Percentiles rank a stretch among this genome's conserved stretches.
Conservation (phyloP, 2,888 invertebrate genomes). For the Lymantria monacha region DNA sequence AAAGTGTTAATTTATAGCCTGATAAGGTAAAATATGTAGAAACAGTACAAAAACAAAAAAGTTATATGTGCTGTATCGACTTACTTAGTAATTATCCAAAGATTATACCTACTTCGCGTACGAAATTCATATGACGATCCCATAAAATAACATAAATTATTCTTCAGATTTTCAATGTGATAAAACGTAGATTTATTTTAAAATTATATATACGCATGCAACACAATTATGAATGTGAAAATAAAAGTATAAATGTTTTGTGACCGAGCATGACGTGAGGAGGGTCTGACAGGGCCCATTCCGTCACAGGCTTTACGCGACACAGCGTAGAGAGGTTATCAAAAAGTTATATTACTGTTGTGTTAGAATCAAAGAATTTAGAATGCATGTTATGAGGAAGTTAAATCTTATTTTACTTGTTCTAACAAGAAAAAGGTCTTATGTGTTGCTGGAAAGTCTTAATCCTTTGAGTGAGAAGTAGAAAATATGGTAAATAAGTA, state of each 20-base stretch:
- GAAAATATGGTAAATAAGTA: too few species aligned
- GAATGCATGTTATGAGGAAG: constrained; percentile 37
- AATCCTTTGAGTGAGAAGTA: constrained; percentile 30
- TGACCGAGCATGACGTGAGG: constrained; percentile 54
- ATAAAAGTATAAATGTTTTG: constrained; percentile 47
- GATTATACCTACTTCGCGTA: background rate
- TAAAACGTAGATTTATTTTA: constrained; percentile 32
- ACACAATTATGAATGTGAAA: constrained; percentile 29
- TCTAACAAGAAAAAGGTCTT: constrained; percentile 25
- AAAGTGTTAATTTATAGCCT: too few species aligned
- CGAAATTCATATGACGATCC: too few species aligned
- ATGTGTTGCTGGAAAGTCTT: constrained; percentile 19
- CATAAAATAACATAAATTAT: too few species aligned
- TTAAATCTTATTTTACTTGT: constrained; percentile 31
- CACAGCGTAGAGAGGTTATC: constrained; percentile 45
- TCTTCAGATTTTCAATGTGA: too few species aligned
- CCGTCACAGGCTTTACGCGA: constrained; percentile 50
- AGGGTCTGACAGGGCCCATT: constrained; percentile 64
- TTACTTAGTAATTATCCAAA: constrained; percentile 13
- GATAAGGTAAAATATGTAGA: too few species aligned
- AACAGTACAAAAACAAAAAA: too few species aligned
- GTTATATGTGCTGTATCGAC: background rate
- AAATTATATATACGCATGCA: constrained; percentile 39
- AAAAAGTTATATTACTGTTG: constrained; percentile 52
- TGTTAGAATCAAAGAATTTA: constrained; percentile 37